Percentiles rank a stretch among this genome's conserved stretches.
Evolutionary conservation across 2,888 invertebrate species (phyloP).

Genomic region (Camponotus fellah): DNA sequence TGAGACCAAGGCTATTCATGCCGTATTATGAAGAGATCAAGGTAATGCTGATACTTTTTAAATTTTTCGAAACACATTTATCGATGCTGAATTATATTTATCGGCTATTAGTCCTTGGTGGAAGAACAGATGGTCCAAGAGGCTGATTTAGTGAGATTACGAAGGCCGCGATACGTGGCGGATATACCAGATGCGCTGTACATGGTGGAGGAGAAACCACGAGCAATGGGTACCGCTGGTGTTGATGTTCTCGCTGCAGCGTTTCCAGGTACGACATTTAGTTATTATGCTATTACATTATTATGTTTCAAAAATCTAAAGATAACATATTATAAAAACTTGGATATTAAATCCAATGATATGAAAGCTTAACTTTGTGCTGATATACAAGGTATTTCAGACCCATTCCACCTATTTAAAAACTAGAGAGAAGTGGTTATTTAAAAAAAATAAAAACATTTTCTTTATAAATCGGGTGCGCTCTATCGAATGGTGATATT

Average conservation of each 20-base stretch:
- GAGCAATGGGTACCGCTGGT: conserved; percentile 87
- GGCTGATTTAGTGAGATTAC: conserved; percentile 90
- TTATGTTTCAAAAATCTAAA: not conserved
- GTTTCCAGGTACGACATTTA: conserved; percentile 86
- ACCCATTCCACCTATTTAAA: no score
- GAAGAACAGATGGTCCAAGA: conserved; percentile 95
- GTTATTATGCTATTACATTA: not conserved
- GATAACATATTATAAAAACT: not conserved
- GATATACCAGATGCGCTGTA: conserved; percentile 97
- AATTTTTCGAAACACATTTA: not conserved
- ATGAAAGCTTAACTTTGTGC: no score
- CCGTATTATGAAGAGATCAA: conserved; percentile 98
- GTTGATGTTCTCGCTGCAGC: conserved; percentile 90
- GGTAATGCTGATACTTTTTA: conserved; percentile 85
- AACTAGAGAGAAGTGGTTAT: no score
- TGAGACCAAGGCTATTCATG: conserved; percentile 96
- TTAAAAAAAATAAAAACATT: no score
- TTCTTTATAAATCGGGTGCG: no score
- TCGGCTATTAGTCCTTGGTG: conserved; percentile 89
- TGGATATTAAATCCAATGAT: not conserved
- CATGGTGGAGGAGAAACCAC: conserved; percentile 91
- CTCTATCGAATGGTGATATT: no score
- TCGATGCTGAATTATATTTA: conserved; percentile 5
- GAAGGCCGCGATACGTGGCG: conserved; percentile 91
- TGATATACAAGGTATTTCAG: no score